phyloP scores from a whole-genome alignment of 2,888 invertebrate species.

The Labia minor region DNA sequence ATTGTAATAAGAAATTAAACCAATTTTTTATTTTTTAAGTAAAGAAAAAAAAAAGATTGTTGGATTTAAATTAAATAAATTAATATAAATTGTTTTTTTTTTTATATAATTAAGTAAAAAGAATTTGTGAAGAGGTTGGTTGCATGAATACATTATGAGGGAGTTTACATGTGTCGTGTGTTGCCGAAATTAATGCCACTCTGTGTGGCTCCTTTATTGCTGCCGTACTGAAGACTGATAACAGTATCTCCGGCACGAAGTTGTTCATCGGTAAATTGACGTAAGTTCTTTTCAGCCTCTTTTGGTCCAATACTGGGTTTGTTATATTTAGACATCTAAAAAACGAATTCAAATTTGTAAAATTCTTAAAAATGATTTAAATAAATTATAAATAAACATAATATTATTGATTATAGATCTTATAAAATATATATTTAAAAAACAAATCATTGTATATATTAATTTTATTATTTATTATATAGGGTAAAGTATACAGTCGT shows the following conservation, averaged over 20 bases:
- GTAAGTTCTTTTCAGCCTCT: conserved; percentile 89
- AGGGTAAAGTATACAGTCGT: no score
- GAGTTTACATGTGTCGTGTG: conserved; percentile 86
- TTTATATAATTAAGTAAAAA: neutral
- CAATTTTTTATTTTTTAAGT: no score
- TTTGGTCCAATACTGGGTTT: conserved; percentile 90
- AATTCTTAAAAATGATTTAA: neutral
- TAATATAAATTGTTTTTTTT: neutral
- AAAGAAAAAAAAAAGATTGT: neutral
- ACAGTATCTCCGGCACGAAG: conserved; percentile 84
- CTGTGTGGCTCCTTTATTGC: conserved; percentile 95
- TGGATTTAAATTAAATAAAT: neutral
- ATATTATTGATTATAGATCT: conserved; percentile 18
- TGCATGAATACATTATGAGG: neutral
- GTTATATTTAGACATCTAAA: conserved; percentile 65
- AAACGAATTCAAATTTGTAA: neutral
- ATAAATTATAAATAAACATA: neutral
- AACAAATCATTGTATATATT: conserved; percentile 13
- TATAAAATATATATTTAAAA: conserved; percentile 2
- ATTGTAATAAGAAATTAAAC: no score
- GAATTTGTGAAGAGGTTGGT: neutral
- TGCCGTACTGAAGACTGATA: conserved; percentile 91
- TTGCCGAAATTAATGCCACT: conserved; percentile 95
- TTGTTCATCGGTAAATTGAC: conserved; percentile 90
- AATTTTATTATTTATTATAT: no score